Conservation (phyloP, 2,888 invertebrate genomes). For the Synergus laeviventris region DNA sequence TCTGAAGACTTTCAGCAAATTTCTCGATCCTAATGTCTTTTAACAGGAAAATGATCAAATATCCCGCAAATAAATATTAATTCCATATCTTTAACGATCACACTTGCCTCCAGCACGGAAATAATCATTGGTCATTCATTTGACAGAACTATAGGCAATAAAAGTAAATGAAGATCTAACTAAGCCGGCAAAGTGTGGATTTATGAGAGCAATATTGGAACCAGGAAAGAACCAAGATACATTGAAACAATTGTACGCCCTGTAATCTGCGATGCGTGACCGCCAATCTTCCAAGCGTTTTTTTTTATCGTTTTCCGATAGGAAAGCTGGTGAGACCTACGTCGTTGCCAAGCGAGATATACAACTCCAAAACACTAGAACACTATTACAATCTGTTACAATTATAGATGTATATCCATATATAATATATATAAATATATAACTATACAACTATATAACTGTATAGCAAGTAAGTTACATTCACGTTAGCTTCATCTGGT, state of each 20-base stretch:
- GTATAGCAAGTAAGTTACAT: constrained; percentile 45
- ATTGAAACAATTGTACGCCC: not conserved
- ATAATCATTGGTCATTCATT: not conserved
- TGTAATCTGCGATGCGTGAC: constrained; percentile 6
- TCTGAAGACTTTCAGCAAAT: too few species aligned
- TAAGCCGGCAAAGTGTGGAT: not conserved
- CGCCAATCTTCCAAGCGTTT: not conserved
- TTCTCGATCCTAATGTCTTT: too few species aligned
- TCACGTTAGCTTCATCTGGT: constrained; percentile 51
- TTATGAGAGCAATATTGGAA: constrained; percentile 6
- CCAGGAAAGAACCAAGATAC: not conserved
- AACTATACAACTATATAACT: constrained; percentile 30
- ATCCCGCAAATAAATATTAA: too few species aligned
- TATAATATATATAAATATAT: too few species aligned
- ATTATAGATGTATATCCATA: too few species aligned
- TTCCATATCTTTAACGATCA: not conserved
- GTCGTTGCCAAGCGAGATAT: constrained; percentile 10
- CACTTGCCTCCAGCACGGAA: not conserved
- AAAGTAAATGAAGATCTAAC: not conserved
- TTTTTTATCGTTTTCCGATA: constrained; percentile 18
- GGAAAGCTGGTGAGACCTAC: constrained; percentile 33
- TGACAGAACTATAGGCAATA: not conserved
- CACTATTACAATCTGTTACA: too few species aligned
- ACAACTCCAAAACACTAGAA: constrained; percentile 37
- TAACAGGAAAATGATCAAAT: too few species aligned